Evolutionary conservation across 2,113 vertebrate species (phyloP).

Genomic region (Daphoenositta chrysoptera): DNA sequence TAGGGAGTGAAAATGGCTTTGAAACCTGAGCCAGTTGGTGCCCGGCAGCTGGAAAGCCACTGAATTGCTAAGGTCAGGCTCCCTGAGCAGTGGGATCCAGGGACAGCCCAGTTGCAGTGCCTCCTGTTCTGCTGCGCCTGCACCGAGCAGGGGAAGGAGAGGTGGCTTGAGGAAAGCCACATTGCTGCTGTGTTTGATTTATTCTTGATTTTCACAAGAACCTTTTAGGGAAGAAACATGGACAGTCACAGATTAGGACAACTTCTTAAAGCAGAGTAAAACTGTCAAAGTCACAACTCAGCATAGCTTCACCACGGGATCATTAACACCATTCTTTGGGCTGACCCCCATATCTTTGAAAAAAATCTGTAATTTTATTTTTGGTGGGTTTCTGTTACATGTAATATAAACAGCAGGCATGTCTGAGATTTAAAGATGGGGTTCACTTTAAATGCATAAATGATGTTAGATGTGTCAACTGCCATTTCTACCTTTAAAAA

Average conservation of each 20-base stretch:
- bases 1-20: background rate
- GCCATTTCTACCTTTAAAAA: background rate
- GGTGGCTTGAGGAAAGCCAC: background rate
- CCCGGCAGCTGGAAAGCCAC: background rate
- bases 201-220: background rate
- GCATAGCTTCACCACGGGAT: background rate
- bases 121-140: background rate
- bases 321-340: background rate
- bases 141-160: background rate
- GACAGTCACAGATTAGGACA: background rate
- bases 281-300: background rate
- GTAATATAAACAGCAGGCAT: background rate
- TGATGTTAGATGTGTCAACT: background rate
- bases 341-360: background rate
- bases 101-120: background rate
- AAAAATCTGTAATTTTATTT: background rate
- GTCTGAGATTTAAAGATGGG: background rate
- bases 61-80: background rate
- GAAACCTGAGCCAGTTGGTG: background rate
- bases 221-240: background rate
- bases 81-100: background rate
- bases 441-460: background rate
- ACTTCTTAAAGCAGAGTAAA: background rate
- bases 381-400: rapidly evolving
- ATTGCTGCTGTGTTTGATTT: background rate